Conservation (phyloP, 2,888 invertebrate species). For the Halocaridina rubra region DNA sequence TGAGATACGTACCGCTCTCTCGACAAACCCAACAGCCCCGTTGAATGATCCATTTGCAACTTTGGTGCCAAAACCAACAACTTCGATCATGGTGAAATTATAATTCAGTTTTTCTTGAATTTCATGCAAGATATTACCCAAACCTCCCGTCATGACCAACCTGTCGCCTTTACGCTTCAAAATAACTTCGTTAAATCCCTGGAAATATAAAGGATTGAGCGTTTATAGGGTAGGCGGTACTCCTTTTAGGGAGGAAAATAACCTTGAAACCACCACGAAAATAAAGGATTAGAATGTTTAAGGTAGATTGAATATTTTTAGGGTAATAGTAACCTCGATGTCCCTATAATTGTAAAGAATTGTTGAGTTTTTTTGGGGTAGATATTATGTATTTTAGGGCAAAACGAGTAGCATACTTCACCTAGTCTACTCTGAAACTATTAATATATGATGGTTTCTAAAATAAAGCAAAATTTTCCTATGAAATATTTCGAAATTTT, state of each 20-base stretch:
- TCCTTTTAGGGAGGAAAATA: neutral
- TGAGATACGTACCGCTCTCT: neutral
- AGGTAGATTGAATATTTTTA: too few species aligned
- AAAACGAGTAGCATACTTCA: too few species aligned
- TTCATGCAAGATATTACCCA: neutral
- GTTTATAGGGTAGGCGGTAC: neutral
- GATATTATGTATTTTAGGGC: too few species aligned
- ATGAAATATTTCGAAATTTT: too few species aligned
- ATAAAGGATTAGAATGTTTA: too few species aligned
- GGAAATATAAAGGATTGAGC: neutral
- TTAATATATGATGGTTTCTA: too few species aligned
- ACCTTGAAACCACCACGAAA: neutral
- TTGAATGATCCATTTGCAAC: neutral
- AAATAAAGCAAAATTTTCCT: too few species aligned
- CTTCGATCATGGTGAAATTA: neutral
- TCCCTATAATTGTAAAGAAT: too few species aligned
- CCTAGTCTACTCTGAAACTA: too few species aligned
- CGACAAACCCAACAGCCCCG: neutral
- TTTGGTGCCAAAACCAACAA: slow-evolving; percentile 3
- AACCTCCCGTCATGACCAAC: neutral
- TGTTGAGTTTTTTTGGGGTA: too few species aligned
- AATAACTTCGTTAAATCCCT: slow-evolving; percentile 27
- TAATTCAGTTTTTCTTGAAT: neutral
- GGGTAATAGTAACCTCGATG: too few species aligned
- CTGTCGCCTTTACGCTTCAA: neutral